Conservation (phyloP, 2,113 vertebrate genomes). For the Megaptera novaeangliae region DNA sequence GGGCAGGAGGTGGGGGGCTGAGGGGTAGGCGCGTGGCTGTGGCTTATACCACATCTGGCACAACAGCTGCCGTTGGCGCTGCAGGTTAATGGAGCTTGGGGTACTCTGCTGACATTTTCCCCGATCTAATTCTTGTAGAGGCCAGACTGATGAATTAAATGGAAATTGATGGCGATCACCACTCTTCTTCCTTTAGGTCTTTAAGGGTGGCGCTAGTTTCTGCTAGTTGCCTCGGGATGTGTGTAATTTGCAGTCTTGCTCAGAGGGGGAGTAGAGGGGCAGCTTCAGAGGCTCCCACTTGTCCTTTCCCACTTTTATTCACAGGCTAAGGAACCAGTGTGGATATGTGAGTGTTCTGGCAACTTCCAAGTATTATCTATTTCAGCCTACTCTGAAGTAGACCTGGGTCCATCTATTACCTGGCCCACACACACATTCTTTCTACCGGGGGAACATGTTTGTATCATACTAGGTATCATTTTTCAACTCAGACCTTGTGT, state of each 20-base stretch:
- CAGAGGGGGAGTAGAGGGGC: background rate
- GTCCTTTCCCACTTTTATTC: background rate
- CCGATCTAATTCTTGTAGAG: background rate
- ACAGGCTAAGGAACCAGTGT: background rate
- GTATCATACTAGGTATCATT: background rate
- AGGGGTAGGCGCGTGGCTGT: background rate
- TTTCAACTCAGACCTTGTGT: background rate
- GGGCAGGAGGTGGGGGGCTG: accelerated
- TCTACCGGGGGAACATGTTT: background rate
- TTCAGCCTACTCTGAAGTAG: background rate
- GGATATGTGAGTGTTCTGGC: background rate
- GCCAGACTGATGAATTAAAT: background rate
- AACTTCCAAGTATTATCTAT: background rate
- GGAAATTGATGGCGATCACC: background rate
- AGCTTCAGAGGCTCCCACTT: background rate
- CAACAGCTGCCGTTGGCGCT: background rate
- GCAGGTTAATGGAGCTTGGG: no score
- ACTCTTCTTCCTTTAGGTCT: background rate
- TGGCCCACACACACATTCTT: background rate
- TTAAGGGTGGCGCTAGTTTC: background rate
- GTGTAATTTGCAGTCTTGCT: background rate
- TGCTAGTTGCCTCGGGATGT: background rate
- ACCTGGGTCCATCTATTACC: background rate
- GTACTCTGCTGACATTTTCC: background rate
- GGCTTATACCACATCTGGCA: background rate